Evolutionary conservation across 2,113 vertebrate genomes (phyloP), one percentile per base, ranked within the genome.

Genomic region (Nothocercus julius): DNA sequence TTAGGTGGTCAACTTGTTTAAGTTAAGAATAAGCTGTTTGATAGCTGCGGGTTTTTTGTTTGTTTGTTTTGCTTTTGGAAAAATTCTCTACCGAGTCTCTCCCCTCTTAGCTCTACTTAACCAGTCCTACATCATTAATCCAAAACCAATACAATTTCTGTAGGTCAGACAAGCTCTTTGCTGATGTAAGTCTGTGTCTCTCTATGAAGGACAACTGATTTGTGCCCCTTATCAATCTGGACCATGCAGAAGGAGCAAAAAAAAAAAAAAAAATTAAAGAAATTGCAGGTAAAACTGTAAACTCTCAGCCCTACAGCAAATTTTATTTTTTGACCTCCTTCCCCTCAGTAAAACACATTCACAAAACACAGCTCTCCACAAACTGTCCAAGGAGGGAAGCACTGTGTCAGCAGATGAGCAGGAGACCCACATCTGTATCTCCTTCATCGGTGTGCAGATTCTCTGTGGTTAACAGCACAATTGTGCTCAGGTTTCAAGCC

Each of bases 11-110:
- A 66, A 1, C 7, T 11, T 62, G 21, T 58, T 70, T 64, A 45
- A 73, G 40, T 27, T 85, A 76, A 16, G 58, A 70, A n/a, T 42
- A 53, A 30, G 85, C 19, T 12, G 12, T 75, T 87, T 40, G 85
- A 59, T 3, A 73, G 24, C 2, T 76, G 27, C 0, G 1, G 15
- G 11, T 1, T 3, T 5, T 25, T 16, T 69, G 7, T 27, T 32
- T 77, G 18, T 22, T 49, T 49, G 15, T 1, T 3, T 16, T 73
- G 5, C 30, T 32, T 78, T 30, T 72, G 70, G 36, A 87, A 89
- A 82, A 30, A 11, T 28, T 64, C 32, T 76, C 30, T 59, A 54
- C 7, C 4, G 14, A 16, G 10, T 68, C 16, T 70, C 89, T 56
- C 36, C 28, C 83, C 36, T 73, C 24, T 13, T 51, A 70, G 16